Percentiles rank a stretch among this genome's conserved stretches.
Evolutionary conservation across 2,113 vertebrate species (phyloP).

Genomic region (Eubucco bourcierii): DNA sequence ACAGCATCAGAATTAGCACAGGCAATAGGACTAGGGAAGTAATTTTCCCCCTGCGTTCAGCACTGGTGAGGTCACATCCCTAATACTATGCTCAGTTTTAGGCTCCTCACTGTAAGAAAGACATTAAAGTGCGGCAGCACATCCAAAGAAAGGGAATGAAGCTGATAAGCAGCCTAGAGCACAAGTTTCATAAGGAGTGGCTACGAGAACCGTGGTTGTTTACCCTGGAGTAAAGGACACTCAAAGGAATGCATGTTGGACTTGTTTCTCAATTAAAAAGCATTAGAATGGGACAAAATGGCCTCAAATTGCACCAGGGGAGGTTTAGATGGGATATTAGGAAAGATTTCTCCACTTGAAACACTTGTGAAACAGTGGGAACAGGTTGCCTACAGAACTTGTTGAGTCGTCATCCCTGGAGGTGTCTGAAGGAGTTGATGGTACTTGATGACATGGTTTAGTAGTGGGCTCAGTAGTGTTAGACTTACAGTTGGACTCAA

Average conservation of each 20-base stretch:
- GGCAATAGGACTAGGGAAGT: not conserved
- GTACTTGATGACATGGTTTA: not conserved
- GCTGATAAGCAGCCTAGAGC: not conserved
- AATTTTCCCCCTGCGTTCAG: rapidly evolving
- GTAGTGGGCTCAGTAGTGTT: not conserved
- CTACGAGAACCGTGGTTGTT: not conserved
- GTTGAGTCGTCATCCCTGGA: no score
- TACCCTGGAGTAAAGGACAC: not conserved
- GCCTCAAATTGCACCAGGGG: not conserved
- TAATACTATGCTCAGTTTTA: not conserved
- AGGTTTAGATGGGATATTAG: not conserved
- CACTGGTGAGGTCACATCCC: not conserved
- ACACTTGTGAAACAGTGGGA: not conserved
- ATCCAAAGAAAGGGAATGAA: not conserved
- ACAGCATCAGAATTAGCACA: not conserved
- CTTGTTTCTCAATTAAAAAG: not conserved
- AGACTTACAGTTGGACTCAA: rapidly evolving
- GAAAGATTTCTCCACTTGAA: rapidly evolving
- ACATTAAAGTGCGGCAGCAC: no score
- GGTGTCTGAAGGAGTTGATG: no score
- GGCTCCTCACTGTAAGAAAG: not conserved
- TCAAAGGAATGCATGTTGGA: not conserved
- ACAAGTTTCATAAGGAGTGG: not conserved
- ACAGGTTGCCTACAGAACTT: not conserved
- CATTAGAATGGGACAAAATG: rapidly evolving